Base-by-base conservation (phyloP, 1,140 invertebrate species). In the Scaptomyza pallida region DNA sequence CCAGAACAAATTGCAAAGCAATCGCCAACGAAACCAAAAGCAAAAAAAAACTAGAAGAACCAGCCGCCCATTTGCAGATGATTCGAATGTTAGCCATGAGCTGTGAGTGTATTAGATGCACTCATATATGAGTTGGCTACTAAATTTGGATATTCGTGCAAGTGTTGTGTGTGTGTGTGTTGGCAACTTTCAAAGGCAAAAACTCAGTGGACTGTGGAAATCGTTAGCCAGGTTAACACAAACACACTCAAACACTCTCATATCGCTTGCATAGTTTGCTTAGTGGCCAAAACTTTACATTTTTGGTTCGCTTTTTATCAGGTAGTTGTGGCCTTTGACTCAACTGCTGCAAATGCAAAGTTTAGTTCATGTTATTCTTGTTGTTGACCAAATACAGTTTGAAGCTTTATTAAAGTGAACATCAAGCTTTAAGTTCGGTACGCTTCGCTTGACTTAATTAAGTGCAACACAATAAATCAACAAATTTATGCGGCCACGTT, bases 1-100 rank as follows among this genome's bases (percentile, higher is more conserved):
- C 54, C 81, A 74, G 76, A 88, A 88, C 78, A 88, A 88, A 88
- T 88, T 88, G 82, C 82, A 88, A 88, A 88, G 82, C 82, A 88
- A 88, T 85, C 76, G 77, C 37, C 50, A 26, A 13, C 41, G 3
- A 57, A 15, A 9, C 13, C 16, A 55, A 23, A 43, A 8, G n/a
- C n/a, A 16, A 23, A 5, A 41, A 10, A 40, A 8, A 30, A 16
- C 45, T 1, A 19, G 2, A 5, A n/a, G n/a, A n/a, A n/a, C n/a
- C 33, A 50, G 54, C 50, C 12, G 37, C 15, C 62, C 56, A 63
- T 54, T 40, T 63, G 19, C 48, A 55, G 48, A 44, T 37, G 5
- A 4, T 26, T 26, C 23, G 23, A n/a, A n/a, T 26, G 23, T n/a
- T n/a, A n/a, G n/a, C n/a, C 5, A 26, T 26, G 1, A 26, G 35